Base-by-base conservation (phyloP, 2,888 invertebrate genomes). In the Uloborus plumipes region DNA sequence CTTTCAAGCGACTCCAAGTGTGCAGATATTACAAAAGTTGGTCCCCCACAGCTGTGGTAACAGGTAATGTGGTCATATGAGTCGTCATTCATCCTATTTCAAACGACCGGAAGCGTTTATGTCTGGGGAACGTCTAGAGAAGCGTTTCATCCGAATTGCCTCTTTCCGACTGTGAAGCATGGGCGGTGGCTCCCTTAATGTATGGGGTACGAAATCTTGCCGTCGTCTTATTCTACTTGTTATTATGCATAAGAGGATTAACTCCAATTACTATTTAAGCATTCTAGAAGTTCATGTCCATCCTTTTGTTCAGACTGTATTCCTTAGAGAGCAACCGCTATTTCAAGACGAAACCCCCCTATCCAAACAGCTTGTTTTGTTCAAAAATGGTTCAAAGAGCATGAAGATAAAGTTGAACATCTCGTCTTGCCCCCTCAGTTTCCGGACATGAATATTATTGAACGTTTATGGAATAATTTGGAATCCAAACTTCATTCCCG, bases 231-330 rank as follows among this genome's bases (percentile, higher is more conserved):
- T n/a, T 14, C 58, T 50, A 75, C 66, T 66, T 75, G 75, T 75
- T 75, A 58, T 59, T 75, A 50, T 75, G 75, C 75, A 75, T 75
- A 66, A 66, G 67, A 66, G 50, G 66, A 75, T 75, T 50, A 75
- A 49, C 50, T 51, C 51, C 64, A 53, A 73, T 72, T 51, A 72
- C 64, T 73, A 47, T 73, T 51, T 18, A 51, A 59, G 61, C 59
- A 59, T 71, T 71, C 71, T 71, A 59, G 49, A 20, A 49, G 47
- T n/a, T 64, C 49, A 64, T 64, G 18, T 64, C 64, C 47, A 64
- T n/a, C 47, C 62, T 62, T 62, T 62, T 15, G 14, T 62, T 13
- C 62, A 31, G 62, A 15, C 47, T 62, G 39, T 62, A 31, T 62
- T 62, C 62, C 62, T 18, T 64, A 49, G 49, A 64, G 50, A 72